Evolutionary conservation across 2,797 vertebrate species (phyloP).

Genomic region (Pteropus rufus): DNA sequence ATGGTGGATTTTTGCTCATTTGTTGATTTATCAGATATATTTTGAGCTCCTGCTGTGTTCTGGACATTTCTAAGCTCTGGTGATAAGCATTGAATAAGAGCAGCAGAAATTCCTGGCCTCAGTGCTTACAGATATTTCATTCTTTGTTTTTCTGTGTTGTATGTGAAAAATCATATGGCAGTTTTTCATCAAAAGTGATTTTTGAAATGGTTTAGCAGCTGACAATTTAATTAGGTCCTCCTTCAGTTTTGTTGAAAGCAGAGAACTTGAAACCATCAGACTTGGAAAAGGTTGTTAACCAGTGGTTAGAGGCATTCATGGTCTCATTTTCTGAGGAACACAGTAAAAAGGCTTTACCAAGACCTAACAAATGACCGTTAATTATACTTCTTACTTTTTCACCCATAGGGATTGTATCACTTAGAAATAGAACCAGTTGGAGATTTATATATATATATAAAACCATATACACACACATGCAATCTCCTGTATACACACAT

Average conservation of each 20-base stretch:
- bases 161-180: background rate
- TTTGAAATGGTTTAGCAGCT: slow-evolving; percentile 16
- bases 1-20: background rate
- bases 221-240: background rate
- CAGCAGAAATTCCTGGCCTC: background rate
- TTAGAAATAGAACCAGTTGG: background rate
- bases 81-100: background rate
- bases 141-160: background rate
- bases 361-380: background rate
- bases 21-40: background rate
- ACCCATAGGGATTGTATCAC: background rate
- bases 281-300: background rate
- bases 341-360: background rate
- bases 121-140: background rate
- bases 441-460: background rate
- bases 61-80: background rate
- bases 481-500: background rate
- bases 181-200: background rate
- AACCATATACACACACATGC: background rate
- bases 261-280: background rate
- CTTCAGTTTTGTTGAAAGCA: slow-evolving; percentile 2
- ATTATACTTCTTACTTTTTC: background rate
- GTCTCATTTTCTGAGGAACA: slow-evolving; percentile 20
- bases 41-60: background rate
- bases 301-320: background rate